phyloP scores from a whole-genome alignment of 1,140 invertebrate species.

The Schlechtendalia chinensis region DNA sequence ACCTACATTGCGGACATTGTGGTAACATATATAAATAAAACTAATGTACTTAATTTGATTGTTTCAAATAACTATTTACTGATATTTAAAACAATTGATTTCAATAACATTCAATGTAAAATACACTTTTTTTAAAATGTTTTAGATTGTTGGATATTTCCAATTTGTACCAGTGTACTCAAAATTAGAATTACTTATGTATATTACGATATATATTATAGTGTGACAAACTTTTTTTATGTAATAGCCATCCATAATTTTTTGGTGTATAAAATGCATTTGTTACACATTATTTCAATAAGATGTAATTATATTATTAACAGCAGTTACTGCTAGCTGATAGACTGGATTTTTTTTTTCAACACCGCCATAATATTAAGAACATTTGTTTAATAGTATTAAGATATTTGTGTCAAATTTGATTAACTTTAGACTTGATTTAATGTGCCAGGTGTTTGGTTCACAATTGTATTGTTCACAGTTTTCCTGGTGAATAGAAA shows the following conservation, averaged over 20 bases:
- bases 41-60: too few species aligned
- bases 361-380: slow-evolving; percentile 23
- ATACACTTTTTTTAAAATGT: too few species aligned
- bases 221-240: neutral
- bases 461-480: neutral
- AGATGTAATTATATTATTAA: neutral
- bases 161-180: neutral
- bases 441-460: slow-evolving; percentile 19
- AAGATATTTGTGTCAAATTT: slow-evolving; percentile 6
- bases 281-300: neutral
- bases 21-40: too few species aligned
- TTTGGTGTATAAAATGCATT: neutral
- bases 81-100: too few species aligned
- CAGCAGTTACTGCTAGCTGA: neutral
- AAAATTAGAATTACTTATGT: neutral
- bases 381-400: neutral
- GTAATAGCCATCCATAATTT: neutral
- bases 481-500: neutral
- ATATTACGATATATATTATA: neutral
- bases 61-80: too few species aligned
- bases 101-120: too few species aligned
- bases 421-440: slow-evolving; percentile 21
- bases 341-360: slow-evolving; percentile 21
- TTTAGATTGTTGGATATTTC: too few species aligned
- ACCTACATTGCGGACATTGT: too few species aligned